Base-by-base conservation (phyloP, 1,140 invertebrate species). In the Anastrepha obliqua region DNA sequence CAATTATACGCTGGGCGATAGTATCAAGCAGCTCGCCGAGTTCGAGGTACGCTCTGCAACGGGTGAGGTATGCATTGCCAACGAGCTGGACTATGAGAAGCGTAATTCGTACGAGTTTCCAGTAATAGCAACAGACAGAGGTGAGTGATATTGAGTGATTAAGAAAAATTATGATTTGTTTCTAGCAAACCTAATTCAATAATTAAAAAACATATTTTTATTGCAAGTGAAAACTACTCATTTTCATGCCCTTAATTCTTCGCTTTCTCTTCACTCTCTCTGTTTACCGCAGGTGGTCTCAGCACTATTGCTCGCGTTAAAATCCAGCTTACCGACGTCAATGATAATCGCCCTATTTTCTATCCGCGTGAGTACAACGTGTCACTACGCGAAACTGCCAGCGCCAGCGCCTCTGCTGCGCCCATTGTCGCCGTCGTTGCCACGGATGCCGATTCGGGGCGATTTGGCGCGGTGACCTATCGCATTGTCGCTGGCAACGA, bases 261-360 rank as follows among this genome's bases (percentile, higher is more conserved):
- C 67, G 11, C n/a, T 20, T 55, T 81, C 3, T 29, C 17, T 9
- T 11, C 47, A 29, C 58, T 42, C 39, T 95, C 29, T 29, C 29
- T 29, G 29, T 29, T 29, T 29, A 29, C 29, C 29, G 87, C 95
- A 98, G 98, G 98, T 91, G 98, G 98, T 47, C 94, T 99, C 70
- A 98, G 97, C 89, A 98, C 98, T 85, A 98, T 97, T 39, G 97
- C 98, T 8, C 98, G 98, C 94, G 96, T 99, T 5, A 97, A 98
- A 91, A 96, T 99, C 85, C 96, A 98, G 93, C 95, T 99, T 65
- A 96, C 96, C 29, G 98, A 99, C 94, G 96, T 98, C 70, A 99
- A 99, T 94, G 98, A 99, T 94, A 99, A 99, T 94, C 95, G 95
- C 4, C 98, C 98, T 0, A 95, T 96, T 42, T 99, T 99, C 94